Conservation (phyloP, 2,888 invertebrate species). For the Amphiduros pacificus region DNA sequence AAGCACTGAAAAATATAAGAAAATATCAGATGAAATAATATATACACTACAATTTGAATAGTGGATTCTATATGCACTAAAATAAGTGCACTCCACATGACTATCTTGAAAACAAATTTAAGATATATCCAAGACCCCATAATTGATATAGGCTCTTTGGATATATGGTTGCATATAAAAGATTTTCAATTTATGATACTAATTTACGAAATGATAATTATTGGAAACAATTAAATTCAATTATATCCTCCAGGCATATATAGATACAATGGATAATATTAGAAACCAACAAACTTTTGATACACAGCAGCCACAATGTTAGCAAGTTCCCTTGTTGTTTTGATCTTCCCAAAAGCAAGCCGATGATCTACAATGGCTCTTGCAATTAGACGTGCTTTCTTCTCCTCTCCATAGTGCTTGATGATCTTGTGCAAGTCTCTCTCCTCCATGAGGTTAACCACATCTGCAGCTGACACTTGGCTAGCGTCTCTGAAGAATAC, state of each 20-base stretch:
- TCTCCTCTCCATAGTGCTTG: conserved; percentile 89
- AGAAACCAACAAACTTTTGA: conserved; percentile 8
- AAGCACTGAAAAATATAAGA: conserved; percentile 45
- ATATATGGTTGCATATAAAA: neutral
- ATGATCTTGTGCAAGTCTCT: conserved; percentile 79
- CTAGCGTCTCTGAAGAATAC: neutral
- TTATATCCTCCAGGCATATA: too few species aligned
- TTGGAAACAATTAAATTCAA: too few species aligned
- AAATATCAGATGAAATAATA: too few species aligned
- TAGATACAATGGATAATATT: too few species aligned
- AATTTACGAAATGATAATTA: too few species aligned
- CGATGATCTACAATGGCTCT: conserved; percentile 83
- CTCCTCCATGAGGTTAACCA: conserved; percentile 79
- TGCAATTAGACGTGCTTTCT: conserved; percentile 79
- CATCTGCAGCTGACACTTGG: conserved; percentile 81
- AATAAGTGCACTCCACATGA: too few species aligned
- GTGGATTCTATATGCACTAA: too few species aligned
- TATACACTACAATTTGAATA: too few species aligned
- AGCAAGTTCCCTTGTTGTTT: conserved; percentile 81
- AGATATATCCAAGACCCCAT: neutral
- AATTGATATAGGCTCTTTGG: neutral
- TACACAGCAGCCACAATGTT: conserved; percentile 65
- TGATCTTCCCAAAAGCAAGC: conserved; percentile 73
- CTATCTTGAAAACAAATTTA: too few species aligned
- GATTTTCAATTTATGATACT: too few species aligned